A percentile compares a stretch with the other conserved stretches of the same genome.
These are phyloP conservation scores for Muschampia plurimacula DNA, from an alignment of 2,888 invertebrate genomes.

Conservation along the genomic window DNA sequence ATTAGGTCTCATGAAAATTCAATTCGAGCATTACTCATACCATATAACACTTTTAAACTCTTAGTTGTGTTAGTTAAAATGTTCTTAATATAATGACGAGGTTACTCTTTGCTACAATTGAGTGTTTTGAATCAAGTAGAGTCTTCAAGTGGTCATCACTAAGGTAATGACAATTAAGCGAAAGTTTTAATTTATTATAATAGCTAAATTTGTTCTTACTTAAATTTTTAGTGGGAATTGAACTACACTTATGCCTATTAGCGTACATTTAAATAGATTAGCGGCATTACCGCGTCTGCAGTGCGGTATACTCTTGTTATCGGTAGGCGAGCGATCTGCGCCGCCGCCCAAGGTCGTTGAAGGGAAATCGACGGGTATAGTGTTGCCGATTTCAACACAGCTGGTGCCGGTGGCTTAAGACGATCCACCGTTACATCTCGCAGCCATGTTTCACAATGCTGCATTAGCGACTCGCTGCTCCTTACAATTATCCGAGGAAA, in stretches of 20 bases:
- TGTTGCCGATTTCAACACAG: constrained; percentile 63
- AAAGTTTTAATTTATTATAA: not conserved
- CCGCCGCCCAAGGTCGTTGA: constrained; percentile 76
- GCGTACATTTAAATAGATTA: constrained; percentile 46
- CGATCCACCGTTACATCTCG: constrained; percentile 65
- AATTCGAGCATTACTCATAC: constrained; percentile 65
- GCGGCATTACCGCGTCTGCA: constrained; percentile 55
- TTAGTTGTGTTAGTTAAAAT: not conserved
- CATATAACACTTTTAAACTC: not conserved
- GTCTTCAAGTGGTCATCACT: not conserved
- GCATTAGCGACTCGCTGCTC: constrained; percentile 49
- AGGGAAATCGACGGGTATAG: constrained; percentile 76
- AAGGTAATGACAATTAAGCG: not conserved
- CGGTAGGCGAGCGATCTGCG: constrained; percentile 61
- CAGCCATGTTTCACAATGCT: constrained; percentile 67
- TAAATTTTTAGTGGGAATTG: constrained; percentile 17
- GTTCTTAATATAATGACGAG: not conserved
- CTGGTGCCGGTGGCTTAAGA: constrained; percentile 56
- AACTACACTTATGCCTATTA: constrained; percentile 47
- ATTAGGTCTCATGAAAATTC: constrained; percentile 69
- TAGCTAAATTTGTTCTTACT: not conserved
- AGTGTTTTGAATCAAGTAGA: not conserved
- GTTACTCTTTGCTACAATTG: not conserved
- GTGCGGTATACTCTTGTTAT: constrained; percentile 63
- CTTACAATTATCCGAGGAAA: constrained; percentile 60